Evolutionary conservation across 2,888 invertebrate genomes (phyloP).

Genomic region (Caenorhabditis imperialis): DNA sequence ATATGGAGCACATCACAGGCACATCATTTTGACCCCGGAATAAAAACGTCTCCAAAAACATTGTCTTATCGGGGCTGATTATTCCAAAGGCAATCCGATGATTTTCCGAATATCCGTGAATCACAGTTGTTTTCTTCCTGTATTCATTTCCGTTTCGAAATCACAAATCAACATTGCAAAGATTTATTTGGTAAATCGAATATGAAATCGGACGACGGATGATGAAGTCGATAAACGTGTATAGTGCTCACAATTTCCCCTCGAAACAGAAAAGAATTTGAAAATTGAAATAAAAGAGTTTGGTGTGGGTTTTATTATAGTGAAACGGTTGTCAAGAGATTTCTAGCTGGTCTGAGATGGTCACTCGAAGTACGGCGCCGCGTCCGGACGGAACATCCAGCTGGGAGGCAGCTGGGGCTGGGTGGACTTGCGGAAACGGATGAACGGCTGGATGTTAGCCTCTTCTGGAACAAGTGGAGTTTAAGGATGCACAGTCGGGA

Average conservation of each 20-base stretch:
- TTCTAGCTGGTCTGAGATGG: background rate
- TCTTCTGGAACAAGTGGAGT: constrained; percentile 56
- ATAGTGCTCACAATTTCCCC: constrained; percentile 51
- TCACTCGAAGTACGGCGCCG: constrained; percentile 43
- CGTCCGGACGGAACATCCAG: constrained; percentile 48
- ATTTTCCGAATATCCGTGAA: too few species aligned
- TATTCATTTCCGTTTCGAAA: background rate
- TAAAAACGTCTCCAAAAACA: too few species aligned
- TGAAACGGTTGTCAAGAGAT: constrained; percentile 22
- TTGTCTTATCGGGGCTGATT: too few species aligned
- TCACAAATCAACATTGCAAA: constrained; percentile 22
- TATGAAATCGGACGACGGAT: constrained; percentile 41
- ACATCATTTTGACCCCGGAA: too few species aligned
- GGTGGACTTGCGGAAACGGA: constrained; percentile 64
- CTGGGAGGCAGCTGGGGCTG: constrained; percentile 38
- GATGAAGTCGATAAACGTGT: constrained; percentile 23
- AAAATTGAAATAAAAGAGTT: background rate
- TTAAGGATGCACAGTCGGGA: too few species aligned
- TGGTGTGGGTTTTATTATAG: constrained; percentile 6
- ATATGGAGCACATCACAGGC: too few species aligned
- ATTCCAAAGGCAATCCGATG: too few species aligned
- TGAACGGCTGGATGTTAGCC: constrained; percentile 66
- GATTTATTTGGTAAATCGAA: constrained; percentile 33
- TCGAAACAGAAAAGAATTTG: constrained; percentile 29
- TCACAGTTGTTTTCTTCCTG: background rate